These are phyloP conservation scores for Drosophila hamatofila DNA, from an alignment of 2,888 invertebrate species.

Conservation along the genomic window DNA sequence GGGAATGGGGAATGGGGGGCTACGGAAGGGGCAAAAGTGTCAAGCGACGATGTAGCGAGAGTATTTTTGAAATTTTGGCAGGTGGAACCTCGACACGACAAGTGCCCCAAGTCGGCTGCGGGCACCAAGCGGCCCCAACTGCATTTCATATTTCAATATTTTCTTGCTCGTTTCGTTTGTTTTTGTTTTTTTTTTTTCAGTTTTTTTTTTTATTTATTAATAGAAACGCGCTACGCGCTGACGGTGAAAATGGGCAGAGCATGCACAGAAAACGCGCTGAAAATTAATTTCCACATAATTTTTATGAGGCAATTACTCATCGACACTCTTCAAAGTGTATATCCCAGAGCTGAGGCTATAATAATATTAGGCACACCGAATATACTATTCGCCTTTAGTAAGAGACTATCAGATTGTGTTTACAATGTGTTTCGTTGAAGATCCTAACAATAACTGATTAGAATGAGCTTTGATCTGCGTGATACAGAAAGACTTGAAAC, in stretches of 20 bases:
- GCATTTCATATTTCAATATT: conserved; percentile 78
- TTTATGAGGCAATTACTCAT: conserved; percentile 82
- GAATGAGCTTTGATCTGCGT: background rate
- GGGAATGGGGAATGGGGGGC: conserved; percentile 6
- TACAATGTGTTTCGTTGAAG: too few species aligned
- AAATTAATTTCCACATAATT: conserved; percentile 81
- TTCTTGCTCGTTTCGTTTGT: conserved; percentile 58
- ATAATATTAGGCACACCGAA: background rate
- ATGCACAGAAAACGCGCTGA: conserved; percentile 61
- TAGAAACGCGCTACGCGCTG: conserved; percentile 35
- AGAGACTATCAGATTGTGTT: background rate
- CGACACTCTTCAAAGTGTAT: conserved; percentile 52
- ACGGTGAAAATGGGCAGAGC: conserved; percentile 33
- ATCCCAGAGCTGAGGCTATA: background rate
- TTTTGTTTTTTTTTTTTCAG: conserved; percentile 9
- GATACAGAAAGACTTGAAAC: background rate
- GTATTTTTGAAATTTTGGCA: conserved; percentile 76
- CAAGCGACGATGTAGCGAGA: conserved; percentile 57
- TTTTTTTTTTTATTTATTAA: conserved; percentile 45
- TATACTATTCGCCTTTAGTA: background rate
- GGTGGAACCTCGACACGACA: conserved; percentile 76
- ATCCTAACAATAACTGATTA: background rate
- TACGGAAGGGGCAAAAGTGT: conserved; percentile 66
- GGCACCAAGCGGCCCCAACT: conserved; percentile 43
- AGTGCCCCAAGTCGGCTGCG: conserved; percentile 56